A percentile compares a stretch with the other conserved stretches of the same genome.
Evolutionary conservation across 2,888 invertebrate species (phyloP).

Genomic region (Eilema depressum): DNA sequence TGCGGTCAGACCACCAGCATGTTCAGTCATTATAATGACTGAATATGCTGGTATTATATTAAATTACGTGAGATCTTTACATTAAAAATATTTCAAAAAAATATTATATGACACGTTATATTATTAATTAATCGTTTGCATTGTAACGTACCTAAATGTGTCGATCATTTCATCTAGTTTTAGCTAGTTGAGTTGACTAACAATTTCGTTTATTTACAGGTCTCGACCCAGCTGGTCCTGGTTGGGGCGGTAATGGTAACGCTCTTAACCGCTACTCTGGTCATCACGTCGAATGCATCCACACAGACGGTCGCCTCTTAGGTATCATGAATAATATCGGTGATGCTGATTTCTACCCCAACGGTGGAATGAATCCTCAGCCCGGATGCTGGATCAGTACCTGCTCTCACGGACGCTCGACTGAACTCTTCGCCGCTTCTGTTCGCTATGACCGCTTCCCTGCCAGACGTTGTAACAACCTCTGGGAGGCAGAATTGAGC

Average conservation of each 20-base stretch:
- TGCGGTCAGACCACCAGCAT: too few relatives aligned
- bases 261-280: slow-evolving; percentile 58
- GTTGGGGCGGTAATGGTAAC: slow-evolving; percentile 58
- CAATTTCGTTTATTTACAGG: slow-evolving; percentile 44
- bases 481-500: slow-evolving; percentile 51
- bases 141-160: too few relatives aligned
- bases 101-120: too few relatives aligned
- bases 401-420: slow-evolving; percentile 69
- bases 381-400: slow-evolving; percentile 68
- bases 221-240: slow-evolving; percentile 74
- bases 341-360: slow-evolving; percentile 71
- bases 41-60: too few relatives aligned
- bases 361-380: slow-evolving; percentile 68
- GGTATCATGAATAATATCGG: slow-evolving; percentile 63
- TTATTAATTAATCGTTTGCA: too few relatives aligned
- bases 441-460: slow-evolving; percentile 63
- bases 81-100: too few relatives aligned
- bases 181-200: too few relatives aligned
- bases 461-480: slow-evolving; percentile 59
- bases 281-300: slow-evolving; percentile 70
- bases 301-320: slow-evolving; percentile 67
- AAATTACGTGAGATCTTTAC: too few relatives aligned
- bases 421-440: slow-evolving; percentile 65
- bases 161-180: too few relatives aligned
- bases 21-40: too few relatives aligned